phyloP scores from a whole-genome alignment of 2,797 vertebrate genomes.

The Oreortyx pictus region DNA sequence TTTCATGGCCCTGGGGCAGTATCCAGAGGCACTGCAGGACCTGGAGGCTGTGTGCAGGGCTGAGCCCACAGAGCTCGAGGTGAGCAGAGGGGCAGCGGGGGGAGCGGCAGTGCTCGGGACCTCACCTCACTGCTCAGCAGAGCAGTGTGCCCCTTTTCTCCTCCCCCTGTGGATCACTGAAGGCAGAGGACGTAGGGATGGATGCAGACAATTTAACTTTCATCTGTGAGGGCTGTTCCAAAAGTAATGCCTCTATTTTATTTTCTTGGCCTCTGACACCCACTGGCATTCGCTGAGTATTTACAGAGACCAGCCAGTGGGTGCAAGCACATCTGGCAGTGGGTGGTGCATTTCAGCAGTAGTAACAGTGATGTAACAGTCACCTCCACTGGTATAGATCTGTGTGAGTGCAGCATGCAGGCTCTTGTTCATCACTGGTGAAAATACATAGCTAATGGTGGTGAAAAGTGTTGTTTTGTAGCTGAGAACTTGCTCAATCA shows the following conservation, averaged over 20 bases:
- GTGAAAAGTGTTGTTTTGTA: too few relatives aligned
- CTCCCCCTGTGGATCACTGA: background rate
- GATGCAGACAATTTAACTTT: background rate
- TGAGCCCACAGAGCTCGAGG: conserved; percentile 84
- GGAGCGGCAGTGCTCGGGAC: fast-evolving
- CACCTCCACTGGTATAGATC: too few relatives aligned
- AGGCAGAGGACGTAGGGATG: background rate
- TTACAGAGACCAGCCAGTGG: too few relatives aligned
- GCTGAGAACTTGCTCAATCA: too few relatives aligned
- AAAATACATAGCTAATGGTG: too few relatives aligned
- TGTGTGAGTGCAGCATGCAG: too few relatives aligned
- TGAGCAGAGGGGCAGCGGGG: conserved; percentile 45
- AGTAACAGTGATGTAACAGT: too few relatives aligned
- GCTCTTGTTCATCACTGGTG: too few relatives aligned
- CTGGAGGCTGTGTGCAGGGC: conserved; percentile 84
- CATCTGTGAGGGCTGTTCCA: background rate
- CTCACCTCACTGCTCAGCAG: background rate
- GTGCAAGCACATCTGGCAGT: too few relatives aligned
- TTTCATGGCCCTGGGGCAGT: conserved; percentile 74
- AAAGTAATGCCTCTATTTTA: background rate
- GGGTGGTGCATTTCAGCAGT: too few relatives aligned
- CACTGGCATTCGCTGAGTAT: too few relatives aligned
- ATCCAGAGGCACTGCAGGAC: conserved; percentile 82
- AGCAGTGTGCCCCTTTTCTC: background rate
- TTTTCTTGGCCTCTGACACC: background rate